phyloP scores from a whole-genome alignment of 37 sponge, comb jelly and placozoan genomes.

The Diacarnus erythraeanus region DNA sequence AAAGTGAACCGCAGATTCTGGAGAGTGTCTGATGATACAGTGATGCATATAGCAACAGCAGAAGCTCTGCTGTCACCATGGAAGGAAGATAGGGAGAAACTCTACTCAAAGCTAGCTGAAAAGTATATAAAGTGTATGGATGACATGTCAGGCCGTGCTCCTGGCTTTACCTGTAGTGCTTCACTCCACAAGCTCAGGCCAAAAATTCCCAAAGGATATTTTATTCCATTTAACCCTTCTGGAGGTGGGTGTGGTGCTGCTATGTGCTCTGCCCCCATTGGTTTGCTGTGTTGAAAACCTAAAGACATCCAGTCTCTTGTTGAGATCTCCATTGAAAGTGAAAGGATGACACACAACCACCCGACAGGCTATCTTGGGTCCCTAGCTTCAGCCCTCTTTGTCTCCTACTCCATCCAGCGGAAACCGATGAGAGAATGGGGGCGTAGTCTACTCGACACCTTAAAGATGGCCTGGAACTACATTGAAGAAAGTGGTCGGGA shows the following conservation, averaged over 20 bases:
- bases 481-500: slow-evolving; percentile 53
- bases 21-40: slow-evolving; percentile 82
- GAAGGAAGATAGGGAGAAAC: slow-evolving; percentile 38
- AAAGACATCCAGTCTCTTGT: slow-evolving; percentile 63
- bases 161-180: slow-evolving; percentile 61
- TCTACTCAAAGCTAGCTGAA: slow-evolving; percentile 58
- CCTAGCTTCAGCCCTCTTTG: slow-evolving; percentile 77
- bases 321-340: slow-evolving; percentile 78
- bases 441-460: slow-evolving; percentile 54
- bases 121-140: slow-evolving; percentile 67
- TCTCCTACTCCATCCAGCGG: slow-evolving; percentile 76
- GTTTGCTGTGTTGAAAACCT: slow-evolving; percentile 67
- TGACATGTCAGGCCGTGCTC: slow-evolving; percentile 79
- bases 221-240: slow-evolving; percentile 62
- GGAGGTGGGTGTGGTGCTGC: slow-evolving; percentile 96
- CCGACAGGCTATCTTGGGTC: slow-evolving; percentile 86
- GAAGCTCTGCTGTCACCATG: slow-evolving; percentile 74
- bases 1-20: slow-evolving; percentile 37
- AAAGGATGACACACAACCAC: slow-evolving; percentile 90
- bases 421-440: slow-evolving; percentile 77
- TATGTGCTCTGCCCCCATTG: slow-evolving; percentile 85
- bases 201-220: slow-evolving; percentile 22
- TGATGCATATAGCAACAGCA: slow-evolving; percentile 86
- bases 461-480: slow-evolving; percentile 66
- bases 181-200: slow-evolving; percentile 39